phyloP scores from a whole-genome alignment of 2,888 invertebrate genomes.

The Cantharis rustica region DNA sequence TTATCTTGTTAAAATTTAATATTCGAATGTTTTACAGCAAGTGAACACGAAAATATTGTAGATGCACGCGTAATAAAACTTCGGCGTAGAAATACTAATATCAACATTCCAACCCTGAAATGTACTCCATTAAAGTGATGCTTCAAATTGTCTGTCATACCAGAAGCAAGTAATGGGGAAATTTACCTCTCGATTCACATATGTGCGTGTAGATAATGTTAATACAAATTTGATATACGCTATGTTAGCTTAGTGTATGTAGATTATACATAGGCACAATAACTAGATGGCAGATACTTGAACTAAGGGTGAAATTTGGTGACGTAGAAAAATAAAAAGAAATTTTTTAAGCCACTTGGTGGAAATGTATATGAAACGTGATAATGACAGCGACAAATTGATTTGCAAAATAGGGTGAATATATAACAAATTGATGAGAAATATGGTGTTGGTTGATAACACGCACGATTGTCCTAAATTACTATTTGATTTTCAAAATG shows the following conservation, averaged over 20 bases:
- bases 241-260: background rate
- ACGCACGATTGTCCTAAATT: background rate
- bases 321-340: slow-evolving; percentile 6
- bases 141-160: slow-evolving; percentile 44
- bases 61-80: slow-evolving; percentile 24
- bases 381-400: slow-evolving; percentile 35
- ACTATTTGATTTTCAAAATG: background rate
- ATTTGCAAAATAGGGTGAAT: slow-evolving; percentile 30
- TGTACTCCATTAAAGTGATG: slow-evolving; percentile 47
- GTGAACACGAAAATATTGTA: slow-evolving; percentile 30
- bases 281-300: background rate
- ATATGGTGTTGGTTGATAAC: background rate
- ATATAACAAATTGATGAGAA: slow-evolving; percentile 10
- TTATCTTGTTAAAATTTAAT: background rate
- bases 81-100: slow-evolving; percentile 40
- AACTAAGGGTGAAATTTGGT: background rate
- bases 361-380: slow-evolving; percentile 27
- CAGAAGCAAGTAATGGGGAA: slow-evolving; percentile 33
- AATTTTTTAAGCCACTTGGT: slow-evolving; percentile 22
- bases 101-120: slow-evolving; percentile 53
- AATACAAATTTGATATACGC: background rate
- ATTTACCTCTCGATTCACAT: slow-evolving; percentile 39
- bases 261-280: background rate
- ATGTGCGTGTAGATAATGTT: background rate
- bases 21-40: slow-evolving; percentile 28